Base-by-base conservation (phyloP, 2,888 invertebrate species). In the Diarsia rubi region DNA sequence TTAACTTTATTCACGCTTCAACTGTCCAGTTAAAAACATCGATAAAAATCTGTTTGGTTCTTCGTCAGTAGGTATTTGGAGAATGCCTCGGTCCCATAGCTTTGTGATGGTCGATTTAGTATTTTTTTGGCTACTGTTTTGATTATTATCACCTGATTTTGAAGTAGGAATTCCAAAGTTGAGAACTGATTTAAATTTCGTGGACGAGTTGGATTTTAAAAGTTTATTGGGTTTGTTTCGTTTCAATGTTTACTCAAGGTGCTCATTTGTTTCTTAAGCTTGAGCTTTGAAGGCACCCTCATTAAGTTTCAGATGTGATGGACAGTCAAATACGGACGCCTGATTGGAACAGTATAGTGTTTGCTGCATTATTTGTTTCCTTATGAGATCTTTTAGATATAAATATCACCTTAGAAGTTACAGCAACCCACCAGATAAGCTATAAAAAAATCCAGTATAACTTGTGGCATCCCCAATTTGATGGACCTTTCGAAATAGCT, bases 81-180 rank as follows among this genome's bases (percentile, higher is more conserved):
- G 89, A 91, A 92, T 91, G 85, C 83, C 84, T 87, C 91, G 90
- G 83, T 89, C 81, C 86, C 84, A 78, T 87, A 87, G 83, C 75
- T 89, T 89, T 88, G 81, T 83, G 83, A 85, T 86, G 81, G 83
- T 79, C 81, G 84, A 83, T 88, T 85, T 85, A 69, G 80, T 73
- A 88, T 87, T 88, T 90, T 78, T 87, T 85, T 82, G 71, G 88
- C 90, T 90, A 88, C 89, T 84, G 90, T 88, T 86, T 82, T 80
- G 83, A 87, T 85, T 83, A 77, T 83, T 83, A 84, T 86, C 82
- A 66, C 47, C 44, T 73, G 82, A 86, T 86, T 77, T 49, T 69
- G 66, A 75, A 75, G 79, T 75, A 65, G 86, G 78, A 76, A 83
- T 80, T 62, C 42, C 42, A 8, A 75, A 77, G 62, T 79, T 69